These are phyloP conservation scores for Drosophila asahinai DNA, from an alignment of 1,140 invertebrate genomes.

Conservation along the genomic window DNA sequence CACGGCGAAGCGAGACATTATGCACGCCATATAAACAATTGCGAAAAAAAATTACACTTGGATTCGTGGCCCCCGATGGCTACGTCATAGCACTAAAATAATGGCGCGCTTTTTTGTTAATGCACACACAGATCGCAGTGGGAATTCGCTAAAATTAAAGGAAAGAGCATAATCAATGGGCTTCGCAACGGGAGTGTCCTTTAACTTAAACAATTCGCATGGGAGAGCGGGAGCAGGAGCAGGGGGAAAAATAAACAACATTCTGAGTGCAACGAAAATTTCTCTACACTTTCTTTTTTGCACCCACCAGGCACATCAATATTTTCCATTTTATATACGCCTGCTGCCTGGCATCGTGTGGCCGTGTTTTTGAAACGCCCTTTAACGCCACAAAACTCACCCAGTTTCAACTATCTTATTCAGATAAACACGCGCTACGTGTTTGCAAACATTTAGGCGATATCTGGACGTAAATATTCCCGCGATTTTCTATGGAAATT, in stretches of 20 bases:
- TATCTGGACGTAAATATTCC: conserved; percentile 70
- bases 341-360: conserved; percentile 68
- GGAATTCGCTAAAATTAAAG: conserved; percentile 41
- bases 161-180: conserved; percentile 54
- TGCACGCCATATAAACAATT: conserved; percentile 72
- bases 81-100: conserved; percentile 79
- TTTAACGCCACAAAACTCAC: conserved; percentile 76
- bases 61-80: conserved; percentile 60
- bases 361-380: conserved; percentile 53
- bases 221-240: conserved; percentile 10
- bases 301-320: conserved; percentile 75
- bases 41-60: conserved; percentile 51
- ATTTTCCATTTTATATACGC: conserved; percentile 67
- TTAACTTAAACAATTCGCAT: conserved; percentile 30
- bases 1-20: conserved; percentile 54
- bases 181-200: conserved; percentile 2
- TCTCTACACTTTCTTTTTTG: conserved; percentile 84
- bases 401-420: conserved; percentile 78
- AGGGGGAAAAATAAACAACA: conserved; percentile 62
- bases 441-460: conserved; percentile 81
- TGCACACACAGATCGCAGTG: conserved; percentile 47
- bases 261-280: conserved; percentile 74
- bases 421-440: conserved; percentile 68
- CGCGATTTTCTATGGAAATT: conserved; percentile 70
- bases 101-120: conserved; percentile 80